phyloP scores from a whole-genome alignment of 2,113 vertebrate species.

The Colius striatus region DNA sequence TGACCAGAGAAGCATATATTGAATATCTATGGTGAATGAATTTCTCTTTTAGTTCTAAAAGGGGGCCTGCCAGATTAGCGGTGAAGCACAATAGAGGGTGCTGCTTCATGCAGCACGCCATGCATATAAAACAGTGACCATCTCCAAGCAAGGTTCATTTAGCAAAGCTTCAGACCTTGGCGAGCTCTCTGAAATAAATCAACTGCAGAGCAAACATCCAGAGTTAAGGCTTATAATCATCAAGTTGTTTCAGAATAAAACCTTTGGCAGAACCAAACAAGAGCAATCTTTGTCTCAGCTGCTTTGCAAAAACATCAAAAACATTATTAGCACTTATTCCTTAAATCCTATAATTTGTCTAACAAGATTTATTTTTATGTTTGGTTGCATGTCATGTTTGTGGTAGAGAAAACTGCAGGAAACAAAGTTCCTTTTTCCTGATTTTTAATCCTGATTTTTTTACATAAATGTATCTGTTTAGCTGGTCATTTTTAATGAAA shows the following conservation, averaged over 20 bases:
- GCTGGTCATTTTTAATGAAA: background rate
- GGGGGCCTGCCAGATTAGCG: background rate
- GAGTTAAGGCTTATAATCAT: background rate
- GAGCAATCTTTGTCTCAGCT: background rate
- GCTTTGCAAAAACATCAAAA: background rate
- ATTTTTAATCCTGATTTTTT: background rate
- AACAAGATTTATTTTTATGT: background rate
- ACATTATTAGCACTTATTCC: background rate
- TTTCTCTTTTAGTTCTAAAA: background rate
- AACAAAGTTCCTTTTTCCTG: background rate
- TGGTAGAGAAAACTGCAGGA: background rate
- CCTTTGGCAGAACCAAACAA: background rate
- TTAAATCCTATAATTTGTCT: constrained; percentile 12
- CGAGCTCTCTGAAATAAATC: constrained; percentile 8
- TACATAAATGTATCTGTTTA: background rate
- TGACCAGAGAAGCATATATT: background rate
- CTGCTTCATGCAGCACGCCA: background rate
- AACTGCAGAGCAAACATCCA: constrained; percentile 14
- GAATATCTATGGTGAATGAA: background rate
- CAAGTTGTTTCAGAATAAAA: background rate
- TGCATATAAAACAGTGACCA: constrained; percentile 43
- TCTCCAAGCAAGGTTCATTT: background rate
- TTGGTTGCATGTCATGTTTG: background rate
- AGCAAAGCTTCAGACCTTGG: background rate
- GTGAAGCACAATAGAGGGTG: background rate